Evolutionary conservation across 1,140 invertebrate species (phyloP).

Genomic region (Brachionus rotundiformis): DNA sequence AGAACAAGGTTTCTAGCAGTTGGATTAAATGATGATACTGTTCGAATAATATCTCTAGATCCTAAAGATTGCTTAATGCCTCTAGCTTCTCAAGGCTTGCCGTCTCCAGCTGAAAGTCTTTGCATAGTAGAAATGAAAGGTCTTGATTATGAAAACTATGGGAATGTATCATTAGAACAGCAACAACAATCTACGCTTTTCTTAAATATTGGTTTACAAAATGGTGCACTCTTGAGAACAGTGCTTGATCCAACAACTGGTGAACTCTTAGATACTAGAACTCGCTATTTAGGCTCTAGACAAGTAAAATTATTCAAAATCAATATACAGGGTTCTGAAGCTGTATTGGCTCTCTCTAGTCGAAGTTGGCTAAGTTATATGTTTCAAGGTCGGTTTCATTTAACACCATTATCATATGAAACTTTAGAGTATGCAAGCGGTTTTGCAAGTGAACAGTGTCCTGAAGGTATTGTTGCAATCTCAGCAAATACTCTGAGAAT

Average conservation of each 20-base stretch:
- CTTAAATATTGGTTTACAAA: constrained; percentile 91
- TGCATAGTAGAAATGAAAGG: constrained; percentile 90
- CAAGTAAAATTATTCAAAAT: constrained; percentile 95
- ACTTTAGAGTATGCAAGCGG: constrained; percentile 94
- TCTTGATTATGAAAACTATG: constrained; percentile 61
- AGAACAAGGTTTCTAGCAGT: constrained; percentile 94
- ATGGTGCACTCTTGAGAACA: constrained; percentile 90
- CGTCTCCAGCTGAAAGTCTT: constrained; percentile 89
- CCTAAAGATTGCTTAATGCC: constrained; percentile 87
- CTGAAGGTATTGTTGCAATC: constrained; percentile 98
- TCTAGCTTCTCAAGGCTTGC: constrained; percentile 88
- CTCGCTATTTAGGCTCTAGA: constrained; percentile 87
- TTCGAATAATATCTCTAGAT: constrained; percentile 94
- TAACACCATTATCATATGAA: constrained; percentile 93
- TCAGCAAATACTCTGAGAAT: constrained; percentile 93
- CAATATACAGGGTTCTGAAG: constrained; percentile 88
- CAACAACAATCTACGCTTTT: constrained; percentile 72
- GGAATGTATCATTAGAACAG: not conserved
- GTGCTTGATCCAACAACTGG: constrained; percentile 94
- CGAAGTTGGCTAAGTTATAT: constrained; percentile 97
- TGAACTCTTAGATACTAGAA: constrained; percentile 92
- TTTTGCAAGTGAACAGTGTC: constrained; percentile 97
- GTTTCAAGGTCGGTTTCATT: constrained; percentile 86
- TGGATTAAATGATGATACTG: constrained; percentile 91
- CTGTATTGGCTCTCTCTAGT: constrained; percentile 93